phyloP scores from a whole-genome alignment of 1,140 invertebrate species.

The Aphelinus certus region DNA sequence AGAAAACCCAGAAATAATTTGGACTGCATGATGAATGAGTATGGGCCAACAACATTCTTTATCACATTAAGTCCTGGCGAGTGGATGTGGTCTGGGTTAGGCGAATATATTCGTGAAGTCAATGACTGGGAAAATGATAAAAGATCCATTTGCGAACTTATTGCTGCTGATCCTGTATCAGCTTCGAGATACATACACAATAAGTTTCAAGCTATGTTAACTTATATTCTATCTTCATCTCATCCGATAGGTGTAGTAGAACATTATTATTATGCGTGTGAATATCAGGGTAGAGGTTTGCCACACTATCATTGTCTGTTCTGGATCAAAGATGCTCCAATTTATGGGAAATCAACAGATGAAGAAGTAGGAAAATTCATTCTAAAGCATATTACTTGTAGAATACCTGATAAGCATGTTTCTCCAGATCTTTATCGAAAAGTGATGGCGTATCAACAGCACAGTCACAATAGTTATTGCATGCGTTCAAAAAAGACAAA shows the following conservation, averaged over 20 bases:
- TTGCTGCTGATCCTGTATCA: slow-evolving; percentile 50
- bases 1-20: slow-evolving; percentile 45
- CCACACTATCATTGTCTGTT: slow-evolving; percentile 55
- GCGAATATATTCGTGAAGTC: slow-evolving; percentile 48
- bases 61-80: slow-evolving; percentile 56
- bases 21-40: slow-evolving; percentile 51
- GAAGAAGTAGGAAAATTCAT: slow-evolving; percentile 54
- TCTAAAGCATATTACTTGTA: slow-evolving; percentile 51
- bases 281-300: slow-evolving; percentile 50
- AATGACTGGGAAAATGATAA: slow-evolving; percentile 42
- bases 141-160: slow-evolving; percentile 38
- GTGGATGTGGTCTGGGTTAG: slow-evolving; percentile 54
- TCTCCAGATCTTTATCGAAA: slow-evolving; percentile 42
- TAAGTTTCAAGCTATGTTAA: slow-evolving; percentile 53
- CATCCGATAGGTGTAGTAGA: slow-evolving; percentile 48
- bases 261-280: slow-evolving; percentile 49
- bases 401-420: slow-evolving; percentile 41
- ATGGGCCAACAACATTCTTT: slow-evolving; percentile 58
- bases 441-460: slow-evolving; percentile 44
- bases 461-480: slow-evolving; percentile 46
- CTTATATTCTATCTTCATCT: slow-evolving; percentile 50
- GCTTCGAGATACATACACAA: slow-evolving; percentile 51
- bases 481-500: slow-evolving; percentile 39
- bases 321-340: slow-evolving; percentile 50
- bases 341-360: slow-evolving; percentile 42